Evolutionary conservation across 2,888 invertebrate species (phyloP).

Genomic region (Rotaria sp.): DNA sequence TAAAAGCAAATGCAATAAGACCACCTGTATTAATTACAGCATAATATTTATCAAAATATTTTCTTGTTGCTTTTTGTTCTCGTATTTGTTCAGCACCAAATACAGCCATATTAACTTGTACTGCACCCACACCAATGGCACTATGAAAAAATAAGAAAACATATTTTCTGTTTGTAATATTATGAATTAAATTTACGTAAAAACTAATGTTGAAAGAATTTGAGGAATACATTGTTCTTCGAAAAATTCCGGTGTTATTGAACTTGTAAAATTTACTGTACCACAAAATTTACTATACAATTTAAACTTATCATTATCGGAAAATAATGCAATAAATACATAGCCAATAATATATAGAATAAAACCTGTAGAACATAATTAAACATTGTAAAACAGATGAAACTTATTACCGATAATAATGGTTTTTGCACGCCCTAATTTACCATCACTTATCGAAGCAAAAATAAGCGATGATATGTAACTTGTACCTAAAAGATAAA

Average conservation of each 20-base stretch:
- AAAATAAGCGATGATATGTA: background rate
- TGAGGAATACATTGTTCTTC: background rate
- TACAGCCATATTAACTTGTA: background rate
- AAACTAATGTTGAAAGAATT: background rate
- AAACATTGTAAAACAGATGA: no score
- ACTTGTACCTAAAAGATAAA: background rate
- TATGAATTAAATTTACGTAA: background rate
- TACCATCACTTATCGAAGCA: constrained; percentile 1
- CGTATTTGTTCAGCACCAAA: constrained; percentile 21
- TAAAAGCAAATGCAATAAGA: background rate
- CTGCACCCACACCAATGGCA: background rate
- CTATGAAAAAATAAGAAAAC: background rate
- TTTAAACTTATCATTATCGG: background rate
- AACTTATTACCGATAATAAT: background rate
- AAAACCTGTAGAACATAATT: background rate
- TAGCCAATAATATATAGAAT: background rate
- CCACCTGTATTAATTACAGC: background rate
- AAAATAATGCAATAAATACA: background rate
- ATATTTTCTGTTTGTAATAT: background rate
- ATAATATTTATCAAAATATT: constrained; percentile 6
- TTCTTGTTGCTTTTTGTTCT: background rate
- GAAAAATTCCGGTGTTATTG: background rate
- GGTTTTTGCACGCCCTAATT: background rate
- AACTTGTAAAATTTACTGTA: background rate
- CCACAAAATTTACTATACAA: background rate